Evolutionary conservation across 2,797 vertebrate species (phyloP), one percentile per base, ranked within the genome.

Genomic region (Crenichthys baileyi): DNA sequence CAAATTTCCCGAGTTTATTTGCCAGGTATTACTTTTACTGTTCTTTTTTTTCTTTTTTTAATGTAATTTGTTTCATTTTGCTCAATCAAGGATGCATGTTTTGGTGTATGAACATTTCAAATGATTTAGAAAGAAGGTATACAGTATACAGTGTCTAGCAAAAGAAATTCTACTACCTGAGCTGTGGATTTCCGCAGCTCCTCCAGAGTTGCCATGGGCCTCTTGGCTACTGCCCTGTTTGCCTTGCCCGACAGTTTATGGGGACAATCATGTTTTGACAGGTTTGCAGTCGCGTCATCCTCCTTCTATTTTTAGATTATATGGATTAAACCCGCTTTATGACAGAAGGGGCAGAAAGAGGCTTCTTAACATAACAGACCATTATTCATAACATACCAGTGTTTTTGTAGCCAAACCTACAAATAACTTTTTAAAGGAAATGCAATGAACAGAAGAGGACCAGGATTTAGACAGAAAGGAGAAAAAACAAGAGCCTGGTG

Each of bases 401-500:
- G 4, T 60, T 60, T 55, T 41, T 44, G 39, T 5, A 0, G 41
- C 41, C 24, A 70, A 70, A 48, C 6, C 24, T n/a, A 18, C 24
- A 46, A 46, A 7, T 2, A 70, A n/a, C 24, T 26, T 46, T 26
- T 76, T 78, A 55, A 77, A 70, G 71, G 68, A 77, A 63, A 80
- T 71, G 63, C 71, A 79, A 83, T 7, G 31, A 12, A n/a, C 72
- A 80, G 77, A 80, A 78, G 72, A 74, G 6, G 36, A 41, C 15
- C 61, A 75, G 24, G 77, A 80, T 31, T 56, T 41, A 72, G 77
- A 88, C 61, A 44, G 36, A 75, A 68, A 81, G 75, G 79, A 58
- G 76, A 72, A 80, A 80, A 90, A 80, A 90, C 78, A 86, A 80
- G 85, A 85, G 80, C 46, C 76, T 48, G 75, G 70, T 77, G 85